Percentiles rank a stretch among this genome's conserved stretches.
These are phyloP conservation scores for Petrosia ficiformis DNA, from an alignment of 37 sponge, comb jelly and placozoan species.

Conservation along the genomic window DNA sequence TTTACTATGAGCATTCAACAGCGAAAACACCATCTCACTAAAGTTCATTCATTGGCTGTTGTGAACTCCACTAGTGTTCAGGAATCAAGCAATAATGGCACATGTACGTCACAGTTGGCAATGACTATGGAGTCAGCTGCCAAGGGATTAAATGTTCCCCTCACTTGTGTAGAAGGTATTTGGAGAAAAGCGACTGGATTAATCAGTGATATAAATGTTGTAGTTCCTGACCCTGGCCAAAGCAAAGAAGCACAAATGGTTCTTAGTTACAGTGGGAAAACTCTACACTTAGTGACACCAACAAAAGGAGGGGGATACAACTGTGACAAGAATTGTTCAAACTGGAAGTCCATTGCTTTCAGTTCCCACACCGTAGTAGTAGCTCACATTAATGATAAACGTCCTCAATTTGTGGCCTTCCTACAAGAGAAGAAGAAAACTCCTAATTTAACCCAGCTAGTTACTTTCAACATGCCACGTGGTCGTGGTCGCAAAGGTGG, in stretches of 20 bases:
- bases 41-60: not conserved
- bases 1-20: too few relatives aligned
- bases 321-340: conserved; percentile 9
- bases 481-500: conserved; percentile 33
- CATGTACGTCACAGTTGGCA: not conserved
- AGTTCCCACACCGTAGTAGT: too few relatives aligned
- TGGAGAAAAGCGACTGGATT: conserved; percentile 13
- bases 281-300: conserved; percentile 10
- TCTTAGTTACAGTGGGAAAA: conserved; percentile 15
- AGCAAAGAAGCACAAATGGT: conserved; percentile 20
- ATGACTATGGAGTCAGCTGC: not conserved
- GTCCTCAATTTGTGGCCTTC: too few relatives aligned
- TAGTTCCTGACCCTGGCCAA: conserved; percentile 21
- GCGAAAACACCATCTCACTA: too few relatives aligned
- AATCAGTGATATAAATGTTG: not conserved
- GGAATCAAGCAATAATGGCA: not conserved
- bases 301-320: conserved; percentile 10
- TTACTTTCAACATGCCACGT: conserved; percentile 17
- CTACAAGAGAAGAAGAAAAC: too few relatives aligned
- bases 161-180: conserved; percentile 13
- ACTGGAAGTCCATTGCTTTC: conserved; percentile 9
- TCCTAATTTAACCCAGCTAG: conserved; percentile 3
- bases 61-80: not conserved
- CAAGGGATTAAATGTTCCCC: conserved; percentile 5
- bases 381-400: too few relatives aligned